Percentiles rank a stretch among this genome's conserved stretches.
phyloP scores from a whole-genome alignment of 2,888 invertebrate species.

The Melipona bicolor region DNA sequence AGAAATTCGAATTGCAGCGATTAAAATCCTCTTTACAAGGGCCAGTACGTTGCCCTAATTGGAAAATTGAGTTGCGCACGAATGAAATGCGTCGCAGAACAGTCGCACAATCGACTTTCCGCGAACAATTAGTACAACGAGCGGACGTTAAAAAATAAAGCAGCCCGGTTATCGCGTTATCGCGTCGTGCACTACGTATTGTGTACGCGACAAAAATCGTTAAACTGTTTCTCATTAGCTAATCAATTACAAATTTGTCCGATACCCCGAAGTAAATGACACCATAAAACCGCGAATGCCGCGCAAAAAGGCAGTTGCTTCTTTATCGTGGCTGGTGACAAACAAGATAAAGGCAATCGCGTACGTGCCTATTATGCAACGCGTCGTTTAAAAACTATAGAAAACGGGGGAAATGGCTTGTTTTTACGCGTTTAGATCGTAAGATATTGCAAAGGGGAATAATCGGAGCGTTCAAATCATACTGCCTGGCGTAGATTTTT shows the following conservation, averaged over 20 bases:
- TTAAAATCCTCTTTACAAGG: not conserved
- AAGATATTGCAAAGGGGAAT: not conserved
- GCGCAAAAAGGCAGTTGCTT: constrained; percentile 23
- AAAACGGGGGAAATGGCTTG: not conserved
- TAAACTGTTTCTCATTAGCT: constrained; percentile 44
- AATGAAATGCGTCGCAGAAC: constrained; percentile 29
- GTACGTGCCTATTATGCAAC: constrained; percentile 30
- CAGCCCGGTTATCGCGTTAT: constrained; percentile 30
- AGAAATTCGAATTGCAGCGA: constrained; percentile 1
- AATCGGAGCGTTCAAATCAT: not conserved
- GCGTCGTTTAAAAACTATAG: not conserved
- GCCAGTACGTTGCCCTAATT: not conserved
- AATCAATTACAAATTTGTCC: constrained; percentile 61
- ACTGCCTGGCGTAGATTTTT: not conserved
- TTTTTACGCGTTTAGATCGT: not conserved
- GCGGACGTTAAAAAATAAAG: constrained; percentile 17
- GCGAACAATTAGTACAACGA: constrained; percentile 30
- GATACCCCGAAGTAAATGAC: constrained; percentile 43
- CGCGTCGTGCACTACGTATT: constrained; percentile 28
- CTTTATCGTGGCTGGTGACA: constrained; percentile 56
- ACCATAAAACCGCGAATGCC: constrained; percentile 37
- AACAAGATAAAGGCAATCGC: constrained; percentile 59
- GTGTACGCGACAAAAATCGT: constrained; percentile 8
- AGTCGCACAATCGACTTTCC: constrained; percentile 27
- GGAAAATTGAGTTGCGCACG: constrained; percentile 15